Conservation (phyloP, 2,888 invertebrate genomes). For the Chrysolina haemoptera region DNA sequence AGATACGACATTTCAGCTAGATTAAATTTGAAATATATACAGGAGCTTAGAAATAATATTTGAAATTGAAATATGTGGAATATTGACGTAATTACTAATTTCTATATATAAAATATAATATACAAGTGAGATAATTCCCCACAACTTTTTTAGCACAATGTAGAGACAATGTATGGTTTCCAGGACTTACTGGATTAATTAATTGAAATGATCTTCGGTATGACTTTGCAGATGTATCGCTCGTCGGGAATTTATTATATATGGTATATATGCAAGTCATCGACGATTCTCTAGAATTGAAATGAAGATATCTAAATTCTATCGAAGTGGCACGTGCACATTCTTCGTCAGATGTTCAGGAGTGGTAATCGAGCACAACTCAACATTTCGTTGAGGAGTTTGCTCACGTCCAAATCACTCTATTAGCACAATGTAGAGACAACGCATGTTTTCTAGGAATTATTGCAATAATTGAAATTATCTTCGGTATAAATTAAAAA, state of each 20-base stretch:
- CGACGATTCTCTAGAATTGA: neutral
- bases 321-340: neutral
- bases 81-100: no score
- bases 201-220: no score
- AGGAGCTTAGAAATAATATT: no score
- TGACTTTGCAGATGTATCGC: slow-evolving; percentile 6
- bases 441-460: neutral
- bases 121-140: no score
- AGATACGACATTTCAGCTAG: no score
- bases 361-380: neutral
- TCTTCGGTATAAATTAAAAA: no score
- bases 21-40: no score
- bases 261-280: slow-evolving; percentile 10
- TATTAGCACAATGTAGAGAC: slow-evolving; percentile 2
- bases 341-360: slow-evolving; percentile 1
- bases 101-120: no score
- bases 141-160: no score
- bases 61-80: no score
- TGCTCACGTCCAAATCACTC: neutral
- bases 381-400: neutral
- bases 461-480: neutral
- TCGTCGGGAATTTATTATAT: slow-evolving; percentile 3
- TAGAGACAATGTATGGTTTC: no score
- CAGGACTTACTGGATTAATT: no score
- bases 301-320: slow-evolving; percentile 7